A percentile compares a stretch with the other conserved stretches of the same genome.
phyloP scores from a whole-genome alignment of 2,888 invertebrate species.

The Spatulosminthurus flaviceps region DNA sequence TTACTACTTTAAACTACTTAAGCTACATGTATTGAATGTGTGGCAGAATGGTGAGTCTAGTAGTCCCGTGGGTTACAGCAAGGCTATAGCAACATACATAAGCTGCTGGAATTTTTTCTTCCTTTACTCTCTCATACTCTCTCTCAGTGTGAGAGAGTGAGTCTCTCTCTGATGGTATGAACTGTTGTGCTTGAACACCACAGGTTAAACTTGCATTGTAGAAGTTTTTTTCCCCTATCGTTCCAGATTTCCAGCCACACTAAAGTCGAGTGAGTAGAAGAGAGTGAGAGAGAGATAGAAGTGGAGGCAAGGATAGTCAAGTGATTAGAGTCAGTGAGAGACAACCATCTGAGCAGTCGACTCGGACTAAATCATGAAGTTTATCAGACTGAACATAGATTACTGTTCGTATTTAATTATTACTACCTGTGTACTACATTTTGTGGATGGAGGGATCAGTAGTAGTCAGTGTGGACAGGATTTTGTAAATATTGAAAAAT shows the following conservation, averaged over 20 bases:
- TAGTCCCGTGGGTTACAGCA: too few species aligned
- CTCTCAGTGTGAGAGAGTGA: too few species aligned
- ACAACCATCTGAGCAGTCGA: slow-evolving; percentile 23
- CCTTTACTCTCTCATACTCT: neutral
- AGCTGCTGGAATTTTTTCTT: slow-evolving; percentile 11
- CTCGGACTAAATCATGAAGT: slow-evolving; percentile 29
- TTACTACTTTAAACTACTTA: too few species aligned
- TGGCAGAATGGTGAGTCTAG: too few species aligned
- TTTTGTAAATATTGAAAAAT: slow-evolving; percentile 15
- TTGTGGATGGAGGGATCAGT: slow-evolving; percentile 37
- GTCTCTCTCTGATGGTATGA: slow-evolving; percentile 1
- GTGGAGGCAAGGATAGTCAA: neutral
- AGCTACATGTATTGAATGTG: too few species aligned
- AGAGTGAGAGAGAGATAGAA: neutral
- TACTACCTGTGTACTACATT: slow-evolving; percentile 32
- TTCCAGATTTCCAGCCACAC: slow-evolving; percentile 32
- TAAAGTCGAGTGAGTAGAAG: neutral
- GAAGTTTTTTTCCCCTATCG: slow-evolving; percentile 13
- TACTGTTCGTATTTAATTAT: slow-evolving; percentile 39
- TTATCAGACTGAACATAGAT: slow-evolving; percentile 34
- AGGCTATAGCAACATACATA: too few species aligned
- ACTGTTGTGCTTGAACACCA: slow-evolving; percentile 18
- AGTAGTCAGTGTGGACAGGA: slow-evolving; percentile 39
- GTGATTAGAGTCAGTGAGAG: slow-evolving; percentile 12
- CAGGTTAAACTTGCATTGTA: slow-evolving; percentile 22